Base-by-base conservation (phyloP, 2,888 invertebrate genomes). In the Masnerella sp. region DNA sequence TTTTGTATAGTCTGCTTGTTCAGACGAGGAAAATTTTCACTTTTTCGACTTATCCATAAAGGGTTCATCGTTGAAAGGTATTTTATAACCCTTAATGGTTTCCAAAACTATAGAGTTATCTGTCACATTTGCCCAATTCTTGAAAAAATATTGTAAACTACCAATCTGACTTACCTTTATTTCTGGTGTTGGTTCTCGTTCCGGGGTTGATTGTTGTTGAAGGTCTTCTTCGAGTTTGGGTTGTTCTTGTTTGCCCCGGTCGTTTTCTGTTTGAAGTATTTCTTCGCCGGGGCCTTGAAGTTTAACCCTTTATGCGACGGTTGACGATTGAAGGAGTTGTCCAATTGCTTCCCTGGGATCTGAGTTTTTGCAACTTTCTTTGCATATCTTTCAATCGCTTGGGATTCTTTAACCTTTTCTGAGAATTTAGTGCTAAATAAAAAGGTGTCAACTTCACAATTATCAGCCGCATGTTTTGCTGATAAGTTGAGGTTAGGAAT, bases 401-500 rank as follows among this genome's bases (percentile, higher is more conserved):
- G 4, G 2, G 22, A 8, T 1, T 43, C 43, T 8, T 43, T 43
- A 5, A 43, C 43, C 8, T 43, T 20, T 4, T 20, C 5, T 2
- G 43, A 22, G 11, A 43, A 43, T 22, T 43, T 18, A 1, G 43
- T 9, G 22, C 22, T 15, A 12, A 43, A 43, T 11, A 43, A 12
- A 1, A 43, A 11, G 11, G 11, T 22, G 18, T 43, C 43, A n/a
- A 43, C n/a, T 25, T 5, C 25, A 5, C 28, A 28, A 8, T 45
- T 25, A 14, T 45, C 25, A 2, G 45, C 15, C 2, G 45, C 5
- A 28, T 45, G 14, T 45, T 45, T 45, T 2, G 45, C 45, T 14
- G 45, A 12, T 8, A 45, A 9, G 9, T 45, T 45, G 5, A 45
- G 30, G 28, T 45, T 45, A 28, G 28, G 45, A 11, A 15, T 45